A percentile compares a stretch with the other conserved stretches of the same genome.
Conservation (phyloP, 2,888 invertebrate species). For the Yponomeuta sedellus region DNA sequence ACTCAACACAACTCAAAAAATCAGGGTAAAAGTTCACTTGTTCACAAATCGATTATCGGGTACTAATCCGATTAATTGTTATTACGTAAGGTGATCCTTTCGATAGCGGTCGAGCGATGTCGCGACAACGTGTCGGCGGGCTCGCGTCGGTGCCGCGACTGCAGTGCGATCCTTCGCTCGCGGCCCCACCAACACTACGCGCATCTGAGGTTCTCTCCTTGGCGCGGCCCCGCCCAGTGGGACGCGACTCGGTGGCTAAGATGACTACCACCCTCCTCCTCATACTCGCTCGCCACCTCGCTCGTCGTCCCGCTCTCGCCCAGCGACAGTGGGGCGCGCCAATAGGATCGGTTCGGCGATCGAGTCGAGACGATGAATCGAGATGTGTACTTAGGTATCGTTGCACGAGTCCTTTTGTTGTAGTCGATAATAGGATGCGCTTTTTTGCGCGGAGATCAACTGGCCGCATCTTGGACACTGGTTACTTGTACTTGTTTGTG, state of each 20-base stretch:
- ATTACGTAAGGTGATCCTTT: constrained; percentile 65
- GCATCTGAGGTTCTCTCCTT: constrained; percentile 78
- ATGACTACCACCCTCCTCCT: constrained; percentile 71
- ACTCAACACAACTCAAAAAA: constrained; percentile 29
- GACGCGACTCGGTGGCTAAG: constrained; percentile 74
- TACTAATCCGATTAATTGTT: constrained; percentile 62
- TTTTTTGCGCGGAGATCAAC: constrained; percentile 68
- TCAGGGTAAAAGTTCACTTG: constrained; percentile 50
- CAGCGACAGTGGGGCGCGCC: constrained; percentile 75
- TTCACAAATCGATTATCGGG: constrained; percentile 68
- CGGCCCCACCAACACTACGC: constrained; percentile 79
- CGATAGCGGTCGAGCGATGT: constrained; percentile 32
- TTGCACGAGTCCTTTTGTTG: constrained; percentile 75
- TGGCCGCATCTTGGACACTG: constrained; percentile 46
- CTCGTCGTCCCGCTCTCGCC: constrained; percentile 52
- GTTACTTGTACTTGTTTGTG: constrained; percentile 19
- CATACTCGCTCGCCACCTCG: constrained; percentile 38
- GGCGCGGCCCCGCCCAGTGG: constrained; percentile 79
- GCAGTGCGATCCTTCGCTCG: constrained; percentile 73
- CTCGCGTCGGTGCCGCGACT: constrained; percentile 70
- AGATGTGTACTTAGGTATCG: constrained; percentile 77
- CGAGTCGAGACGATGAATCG: constrained; percentile 76
- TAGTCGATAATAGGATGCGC: constrained; percentile 76
- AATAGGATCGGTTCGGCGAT: constrained; percentile 73
- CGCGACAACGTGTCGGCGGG: constrained; percentile 46